A percentile compares a stretch with the other conserved stretches of the same genome.
Evolutionary conservation across 1,140 invertebrate genomes (phyloP).

Genomic region (Heliconius congener): DNA sequence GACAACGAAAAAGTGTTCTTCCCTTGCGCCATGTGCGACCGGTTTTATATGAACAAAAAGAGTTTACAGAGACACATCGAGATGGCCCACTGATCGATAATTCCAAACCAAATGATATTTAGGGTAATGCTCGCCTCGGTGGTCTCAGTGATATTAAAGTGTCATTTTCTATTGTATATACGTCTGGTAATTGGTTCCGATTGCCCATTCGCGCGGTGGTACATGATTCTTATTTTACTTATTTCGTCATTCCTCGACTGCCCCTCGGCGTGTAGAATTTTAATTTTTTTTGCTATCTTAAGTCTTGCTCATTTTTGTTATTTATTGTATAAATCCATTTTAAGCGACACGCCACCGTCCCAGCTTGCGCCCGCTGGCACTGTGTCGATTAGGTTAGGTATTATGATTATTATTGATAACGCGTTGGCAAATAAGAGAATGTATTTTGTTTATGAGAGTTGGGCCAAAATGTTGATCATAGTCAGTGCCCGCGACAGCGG

Average conservation of each 20-base stretch:
- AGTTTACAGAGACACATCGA: slow-evolving; percentile 79
- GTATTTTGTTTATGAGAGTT: slow-evolving; percentile 63
- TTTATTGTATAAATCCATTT: slow-evolving; percentile 58
- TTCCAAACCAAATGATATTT: slow-evolving; percentile 6
- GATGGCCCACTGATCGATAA: slow-evolving; percentile 65
- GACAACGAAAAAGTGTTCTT: slow-evolving; percentile 78
- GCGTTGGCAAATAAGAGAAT: slow-evolving; percentile 46
- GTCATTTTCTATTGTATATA: slow-evolving; percentile 50
- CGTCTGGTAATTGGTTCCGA: slow-evolving; percentile 21
- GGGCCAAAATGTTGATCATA: slow-evolving; percentile 76
- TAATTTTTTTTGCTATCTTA: slow-evolving; percentile 47
- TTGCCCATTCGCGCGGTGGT: slow-evolving; percentile 19
- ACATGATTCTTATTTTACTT: slow-evolving; percentile 28
- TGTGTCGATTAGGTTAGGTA: slow-evolving; percentile 43
- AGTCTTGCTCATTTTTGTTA: slow-evolving; percentile 71
- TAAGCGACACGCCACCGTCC: slow-evolving; percentile 21
- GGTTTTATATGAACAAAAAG: slow-evolving; percentile 80
- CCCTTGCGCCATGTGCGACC: slow-evolving; percentile 79
- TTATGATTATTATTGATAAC: slow-evolving; percentile 44
- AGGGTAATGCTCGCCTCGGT: not conserved
- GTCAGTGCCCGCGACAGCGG: slow-evolving; percentile 71
- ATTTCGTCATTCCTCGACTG: slow-evolving; percentile 61
- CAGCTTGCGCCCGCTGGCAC: slow-evolving; percentile 19
- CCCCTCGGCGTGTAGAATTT: slow-evolving; percentile 38
- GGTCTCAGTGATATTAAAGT: slow-evolving; percentile 37